phyloP scores from a whole-genome alignment of 1,140 invertebrate genomes.

The Capitella teleta region DNA sequence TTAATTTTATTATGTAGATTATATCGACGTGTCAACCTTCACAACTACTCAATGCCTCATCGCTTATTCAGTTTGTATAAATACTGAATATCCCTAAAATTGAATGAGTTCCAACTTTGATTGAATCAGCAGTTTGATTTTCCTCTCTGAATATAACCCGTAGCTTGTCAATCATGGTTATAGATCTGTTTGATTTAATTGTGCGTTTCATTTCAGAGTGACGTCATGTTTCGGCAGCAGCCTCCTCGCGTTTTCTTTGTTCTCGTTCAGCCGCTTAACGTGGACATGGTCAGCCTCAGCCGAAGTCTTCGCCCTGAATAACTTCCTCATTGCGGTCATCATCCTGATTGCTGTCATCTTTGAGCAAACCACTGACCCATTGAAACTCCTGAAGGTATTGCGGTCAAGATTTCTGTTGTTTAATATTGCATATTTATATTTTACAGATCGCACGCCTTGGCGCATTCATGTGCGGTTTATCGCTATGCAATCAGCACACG shows the following conservation, averaged over 20 bases:
- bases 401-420: background rate
- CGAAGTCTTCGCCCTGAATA: constrained; percentile 38
- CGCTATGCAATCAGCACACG: constrained; percentile 36
- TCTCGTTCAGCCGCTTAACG: constrained; percentile 24
- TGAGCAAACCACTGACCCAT: constrained; percentile 10
- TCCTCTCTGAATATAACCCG: too few relatives aligned
- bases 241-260: constrained; percentile 20
- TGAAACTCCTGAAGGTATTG: constrained; percentile 15
- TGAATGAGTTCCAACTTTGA: too few relatives aligned
- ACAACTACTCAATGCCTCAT: too few relatives aligned
- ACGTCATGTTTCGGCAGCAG: constrained; percentile 12
- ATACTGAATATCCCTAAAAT: too few relatives aligned
- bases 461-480: constrained; percentile 28
- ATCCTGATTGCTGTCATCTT: constrained; percentile 22
- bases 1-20: too few relatives aligned
- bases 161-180: too few relatives aligned
- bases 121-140: too few relatives aligned
- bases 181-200: too few relatives aligned
- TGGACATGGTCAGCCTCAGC: constrained; percentile 32
- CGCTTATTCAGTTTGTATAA: too few relatives aligned
- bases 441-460: constrained; percentile 18
- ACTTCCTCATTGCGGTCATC: constrained; percentile 24
- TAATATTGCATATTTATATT: constrained; percentile 1
- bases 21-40: too few relatives aligned
- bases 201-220: too few relatives aligned